Evolutionary conservation across 1,140 invertebrate genomes (phyloP), one percentile per base, ranked within the genome.

Genomic region (Pseudomyrmex dendroicus): DNA sequence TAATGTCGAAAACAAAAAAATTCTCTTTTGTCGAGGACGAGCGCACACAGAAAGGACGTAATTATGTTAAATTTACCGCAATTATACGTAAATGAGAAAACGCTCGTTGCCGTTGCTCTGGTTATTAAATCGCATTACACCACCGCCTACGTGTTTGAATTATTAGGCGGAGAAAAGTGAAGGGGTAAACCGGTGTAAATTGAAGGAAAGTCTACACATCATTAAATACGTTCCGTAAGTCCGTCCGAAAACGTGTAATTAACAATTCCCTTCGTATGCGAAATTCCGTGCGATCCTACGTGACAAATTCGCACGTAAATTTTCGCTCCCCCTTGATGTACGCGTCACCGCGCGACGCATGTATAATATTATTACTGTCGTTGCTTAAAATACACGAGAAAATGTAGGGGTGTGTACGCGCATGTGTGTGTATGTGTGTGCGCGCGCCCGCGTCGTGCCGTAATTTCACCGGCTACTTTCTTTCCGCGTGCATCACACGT

Each of bases 401-500:
- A 17, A 7, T 48, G 44, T 50, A 57, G 2, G 10, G 13, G 50
- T 52, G 50, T 52, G 13, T 4, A 13, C 10, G 13, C 13, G 13
- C 50, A n/a, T n/a, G n/a, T n/a, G n/a, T n/a, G n/a, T n/a, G 48
- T 50, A 12, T 52, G 50, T 52, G 13, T 1, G 12, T 0, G 13
- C 0, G 2, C 12, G 50, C 57, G 63, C 48, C 13, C 44, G 10
- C 35, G 35, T 68, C 48, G 54, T 59, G 46, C 10, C 10, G 72
- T 77, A 88, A 85, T 85, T 88, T 85, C 86, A 77, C 64, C 59
- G 48, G 48, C 59, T 35, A 85, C 86, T 87, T 87, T 88, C 86
- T 87, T 88, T 82, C 86, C 86, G 86, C 86, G 56, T 44, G 82
- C 63, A 48, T 63, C 59, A 35, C 54, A 82, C 72, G 86, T 87